phyloP scores from a whole-genome alignment of 2,113 vertebrate genomes.

The Oxyruncus cristatus region DNA sequence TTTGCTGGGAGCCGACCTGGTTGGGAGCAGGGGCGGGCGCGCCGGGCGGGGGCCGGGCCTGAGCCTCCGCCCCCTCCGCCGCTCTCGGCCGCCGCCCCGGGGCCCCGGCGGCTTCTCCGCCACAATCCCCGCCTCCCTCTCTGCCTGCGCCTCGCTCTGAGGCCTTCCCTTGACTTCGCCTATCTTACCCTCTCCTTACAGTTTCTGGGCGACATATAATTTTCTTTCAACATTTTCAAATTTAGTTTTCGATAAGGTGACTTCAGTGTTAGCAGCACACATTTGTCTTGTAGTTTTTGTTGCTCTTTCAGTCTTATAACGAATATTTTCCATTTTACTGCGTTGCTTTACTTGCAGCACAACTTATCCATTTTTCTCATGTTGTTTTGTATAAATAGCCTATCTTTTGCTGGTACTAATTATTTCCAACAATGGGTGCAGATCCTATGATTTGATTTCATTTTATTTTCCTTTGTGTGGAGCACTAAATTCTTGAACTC shows the following conservation, averaged over 20 bases:
- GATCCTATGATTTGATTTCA: accelerated
- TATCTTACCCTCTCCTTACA: accelerated
- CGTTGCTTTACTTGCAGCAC: accelerated
- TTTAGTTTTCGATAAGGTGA: accelerated
- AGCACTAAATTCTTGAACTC: neutral
- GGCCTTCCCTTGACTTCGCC: accelerated
- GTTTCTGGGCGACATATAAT: accelerated
- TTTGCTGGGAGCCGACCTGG: neutral
- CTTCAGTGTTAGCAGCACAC: accelerated
- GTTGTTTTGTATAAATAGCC: accelerated
- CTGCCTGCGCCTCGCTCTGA: neutral
- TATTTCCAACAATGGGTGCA: accelerated
- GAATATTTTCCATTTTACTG: accelerated
- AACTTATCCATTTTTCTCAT: accelerated
- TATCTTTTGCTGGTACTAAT: accelerated
- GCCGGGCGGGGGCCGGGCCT: neutral
- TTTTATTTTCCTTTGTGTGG: accelerated
- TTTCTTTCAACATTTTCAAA: accelerated
- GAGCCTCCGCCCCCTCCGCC: neutral
- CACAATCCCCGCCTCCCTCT: neutral
- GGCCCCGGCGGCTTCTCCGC: neutral
- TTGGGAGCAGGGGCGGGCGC: neutral
- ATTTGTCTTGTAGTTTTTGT: accelerated
- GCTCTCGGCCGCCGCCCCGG: neutral
- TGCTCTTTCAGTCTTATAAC: accelerated